These are phyloP conservation scores for Nemapogon koenigi DNA, from an alignment of 2,888 invertebrate genomes.

Conservation along the genomic window DNA sequence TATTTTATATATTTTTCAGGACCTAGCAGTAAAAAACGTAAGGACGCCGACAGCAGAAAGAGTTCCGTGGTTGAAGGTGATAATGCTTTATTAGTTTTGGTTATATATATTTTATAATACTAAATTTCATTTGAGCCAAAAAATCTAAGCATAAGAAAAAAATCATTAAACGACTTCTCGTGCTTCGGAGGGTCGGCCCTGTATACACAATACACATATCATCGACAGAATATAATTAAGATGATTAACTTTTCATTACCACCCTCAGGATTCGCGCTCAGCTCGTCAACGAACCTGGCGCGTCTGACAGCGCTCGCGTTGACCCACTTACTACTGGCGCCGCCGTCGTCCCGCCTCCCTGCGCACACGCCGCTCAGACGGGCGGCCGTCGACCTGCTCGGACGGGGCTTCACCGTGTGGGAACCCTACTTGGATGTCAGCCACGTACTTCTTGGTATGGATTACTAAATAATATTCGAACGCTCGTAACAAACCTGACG, in stretches of 20 bases:
- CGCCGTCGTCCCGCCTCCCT: conserved; percentile 84
- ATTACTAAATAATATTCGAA: neutral
- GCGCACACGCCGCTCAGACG: conserved; percentile 91
- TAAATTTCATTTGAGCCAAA: no score
- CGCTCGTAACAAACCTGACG: neutral
- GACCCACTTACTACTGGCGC: conserved; percentile 88
- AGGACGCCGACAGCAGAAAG: conserved; percentile 70
- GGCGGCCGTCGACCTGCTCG: conserved; percentile 96
- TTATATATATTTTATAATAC: no score
- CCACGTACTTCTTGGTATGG: conserved; percentile 39
- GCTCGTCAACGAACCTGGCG: conserved; percentile 83
- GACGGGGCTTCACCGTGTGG: conserved; percentile 98
- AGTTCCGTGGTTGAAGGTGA: conserved; percentile 85
- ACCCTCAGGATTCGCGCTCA: conserved; percentile 44
- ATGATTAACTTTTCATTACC: no score
- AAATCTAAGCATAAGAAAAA: no score
- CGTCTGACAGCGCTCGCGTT: conserved; percentile 93
- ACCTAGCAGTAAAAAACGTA: conserved; percentile 63
- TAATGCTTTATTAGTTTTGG: neutral
- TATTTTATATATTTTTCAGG: no score
- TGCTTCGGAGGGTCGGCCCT: no score
- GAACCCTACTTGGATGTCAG: conserved; percentile 81
- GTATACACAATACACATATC: no score
- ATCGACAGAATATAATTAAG: no score
- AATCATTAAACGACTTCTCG: no score